phyloP scores from a whole-genome alignment of 2,113 vertebrate species.

The Nestor notabilis region DNA sequence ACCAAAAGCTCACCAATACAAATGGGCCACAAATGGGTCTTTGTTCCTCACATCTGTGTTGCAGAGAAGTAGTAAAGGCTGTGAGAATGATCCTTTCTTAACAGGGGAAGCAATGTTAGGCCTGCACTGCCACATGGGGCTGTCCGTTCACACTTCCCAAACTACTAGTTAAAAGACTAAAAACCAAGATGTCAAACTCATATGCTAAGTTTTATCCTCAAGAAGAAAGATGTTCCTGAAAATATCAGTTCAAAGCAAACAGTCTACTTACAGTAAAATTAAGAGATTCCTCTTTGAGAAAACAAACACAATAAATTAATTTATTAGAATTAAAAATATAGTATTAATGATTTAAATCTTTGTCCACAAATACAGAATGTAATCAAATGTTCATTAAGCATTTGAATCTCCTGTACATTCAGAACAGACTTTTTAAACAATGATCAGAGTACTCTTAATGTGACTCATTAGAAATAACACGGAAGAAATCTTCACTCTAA shows the following conservation, averaged over 20 bases:
- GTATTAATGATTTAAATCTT: background rate
- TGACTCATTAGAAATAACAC: background rate
- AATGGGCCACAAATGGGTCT: constrained; percentile 51
- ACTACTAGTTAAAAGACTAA: background rate
- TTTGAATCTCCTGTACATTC: background rate
- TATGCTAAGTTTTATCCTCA: background rate
- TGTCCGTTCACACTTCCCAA: background rate
- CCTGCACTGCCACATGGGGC: background rate
- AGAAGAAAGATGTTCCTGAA: background rate
- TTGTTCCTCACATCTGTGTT: constrained; percentile 65
- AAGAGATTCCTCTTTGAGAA: background rate
- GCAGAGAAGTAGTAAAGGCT: constrained; percentile 12
- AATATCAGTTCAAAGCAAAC: background rate
- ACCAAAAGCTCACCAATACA: background rate
- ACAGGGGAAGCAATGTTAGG: background rate
- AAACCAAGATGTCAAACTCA: background rate
- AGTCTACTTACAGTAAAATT: background rate
- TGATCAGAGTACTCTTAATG: background rate
- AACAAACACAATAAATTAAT: background rate
- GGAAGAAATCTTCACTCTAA: background rate
- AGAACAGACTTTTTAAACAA: constrained; percentile 20
- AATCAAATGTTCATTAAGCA: background rate
- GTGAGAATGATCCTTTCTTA: constrained; percentile 17
- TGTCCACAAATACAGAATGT: background rate
- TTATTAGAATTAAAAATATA: background rate